Percentiles rank a stretch among this genome's conserved stretches.
These are phyloP conservation scores for Didymodactylos carnosus DNA, from an alignment of 2,888 invertebrate species.

Conservation along the genomic window DNA sequence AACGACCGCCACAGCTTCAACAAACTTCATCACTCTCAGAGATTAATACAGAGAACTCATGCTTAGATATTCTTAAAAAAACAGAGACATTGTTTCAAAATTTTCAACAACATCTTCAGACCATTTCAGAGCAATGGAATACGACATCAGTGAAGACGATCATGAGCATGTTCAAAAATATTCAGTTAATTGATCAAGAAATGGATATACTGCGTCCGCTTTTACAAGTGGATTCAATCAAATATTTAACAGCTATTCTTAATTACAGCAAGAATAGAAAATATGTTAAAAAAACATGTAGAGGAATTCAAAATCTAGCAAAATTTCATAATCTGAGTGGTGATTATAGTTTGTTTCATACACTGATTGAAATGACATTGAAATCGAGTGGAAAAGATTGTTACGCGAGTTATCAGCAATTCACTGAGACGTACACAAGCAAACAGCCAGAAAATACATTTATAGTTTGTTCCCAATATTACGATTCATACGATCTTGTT, in stretches of 20 bases:
- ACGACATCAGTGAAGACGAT: not conserved
- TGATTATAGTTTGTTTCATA: not conserved
- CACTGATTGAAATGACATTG: not conserved
- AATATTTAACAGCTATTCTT: not conserved
- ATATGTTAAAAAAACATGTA: not conserved
- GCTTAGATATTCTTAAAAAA: not conserved
- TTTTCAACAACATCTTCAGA: not conserved
- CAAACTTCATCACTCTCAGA: too few species aligned
- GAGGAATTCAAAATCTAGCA: not conserved
- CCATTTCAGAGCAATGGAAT: not conserved
- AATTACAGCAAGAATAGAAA: not conserved
- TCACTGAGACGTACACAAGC: not conserved
- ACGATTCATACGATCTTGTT: not conserved
- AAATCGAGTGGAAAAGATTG: not conserved
- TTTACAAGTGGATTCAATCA: not conserved
- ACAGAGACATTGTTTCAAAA: not conserved
- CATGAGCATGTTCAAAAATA: not conserved
- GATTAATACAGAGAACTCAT: too few species aligned
- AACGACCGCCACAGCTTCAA: too few species aligned
- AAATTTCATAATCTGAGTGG: not conserved
- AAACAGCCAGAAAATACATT: not conserved
- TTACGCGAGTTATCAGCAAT: not conserved
- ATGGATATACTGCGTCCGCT: not conserved
- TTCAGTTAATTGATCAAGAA: not conserved
- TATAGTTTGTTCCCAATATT: not conserved